Base-by-base conservation (phyloP, 1,140 invertebrate species). In the Pogonognathellus flavescens region DNA sequence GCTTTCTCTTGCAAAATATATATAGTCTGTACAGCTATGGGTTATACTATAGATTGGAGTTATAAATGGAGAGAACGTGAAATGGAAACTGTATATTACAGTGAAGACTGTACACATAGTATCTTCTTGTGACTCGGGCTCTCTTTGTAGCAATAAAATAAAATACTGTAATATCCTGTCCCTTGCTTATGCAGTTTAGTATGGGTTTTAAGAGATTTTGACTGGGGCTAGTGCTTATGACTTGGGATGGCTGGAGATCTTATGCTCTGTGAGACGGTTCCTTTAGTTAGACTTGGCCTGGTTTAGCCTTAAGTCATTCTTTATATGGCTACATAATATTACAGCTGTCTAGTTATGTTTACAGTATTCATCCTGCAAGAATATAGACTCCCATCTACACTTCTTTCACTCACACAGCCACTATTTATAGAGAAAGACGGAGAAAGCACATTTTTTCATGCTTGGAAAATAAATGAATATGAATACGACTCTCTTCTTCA, bases 71-170 rank as follows among this genome's bases (percentile, higher is more conserved):
- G 53, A 5, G 3, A 9, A 16, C 13, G 62, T 66, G 22, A 22
- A 25, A 66, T 66, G 14, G 18, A 25, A 14, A 10, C 22, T 66
- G 62, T 66, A 66, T 13, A 25, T 66, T 31, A 6, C n/a, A 57
- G 70, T 76, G n/a, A n/a, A n/a, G n/a, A n/a, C n/a, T n/a, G 59
- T 50, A 76, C 13, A 8, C n/a, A n/a, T 1, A n/a, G 70, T 9
- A 14, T 9, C n/a, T 9, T 57, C 53, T 57, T 11, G 22, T 41
- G 66, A 70, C 22, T 70, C 22, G 11, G 3, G 20, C 22, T 20
- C 62, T 76, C 70, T 72, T 72, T 72, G 66, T 72, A 41, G 70
- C 70, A 76, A 76, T 76, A 76, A 76, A 76, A 76, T 76, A 76
- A 76, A 76, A 76, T 76, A 76, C 62, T 76, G 70, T 76, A 76